Percentiles rank a stretch among this genome's conserved stretches.
Evolutionary conservation across 2,797 vertebrate genomes (phyloP).

Genomic region (Champsocephalus gunnari): DNA sequence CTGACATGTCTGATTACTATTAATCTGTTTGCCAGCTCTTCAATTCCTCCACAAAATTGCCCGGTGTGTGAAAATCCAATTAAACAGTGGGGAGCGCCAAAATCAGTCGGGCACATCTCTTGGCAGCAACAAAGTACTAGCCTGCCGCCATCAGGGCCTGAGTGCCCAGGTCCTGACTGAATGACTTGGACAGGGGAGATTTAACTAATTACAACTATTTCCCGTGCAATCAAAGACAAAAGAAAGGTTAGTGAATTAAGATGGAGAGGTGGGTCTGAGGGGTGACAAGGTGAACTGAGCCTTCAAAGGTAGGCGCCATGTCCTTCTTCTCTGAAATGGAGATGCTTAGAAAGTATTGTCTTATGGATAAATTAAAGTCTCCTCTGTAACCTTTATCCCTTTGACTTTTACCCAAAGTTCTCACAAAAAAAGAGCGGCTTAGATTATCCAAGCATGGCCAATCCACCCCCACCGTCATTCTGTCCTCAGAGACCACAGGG

Average conservation of each 20-base stretch:
- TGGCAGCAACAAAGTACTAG: slow-evolving; percentile 76
- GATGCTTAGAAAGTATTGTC: slow-evolving; percentile 79
- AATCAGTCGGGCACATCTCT: slow-evolving; percentile 88
- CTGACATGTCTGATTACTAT: slow-evolving; percentile 88
- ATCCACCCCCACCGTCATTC: slow-evolving; percentile 78
- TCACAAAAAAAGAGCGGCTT: slow-evolving; percentile 73
- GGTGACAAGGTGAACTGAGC: slow-evolving; percentile 47
- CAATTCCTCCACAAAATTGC: slow-evolving; percentile 85
- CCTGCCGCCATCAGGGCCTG: slow-evolving; percentile 75
- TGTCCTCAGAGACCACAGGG: slow-evolving; percentile 86
- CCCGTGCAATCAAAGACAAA: slow-evolving; percentile 80
- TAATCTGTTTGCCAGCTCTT: slow-evolving; percentile 73
- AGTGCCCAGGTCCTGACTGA: slow-evolving; percentile 70
- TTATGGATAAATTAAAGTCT: slow-evolving; percentile 72
- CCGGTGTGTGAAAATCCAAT: slow-evolving; percentile 94
- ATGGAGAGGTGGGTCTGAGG: slow-evolving; percentile 45
- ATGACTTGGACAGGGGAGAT: slow-evolving; percentile 78
- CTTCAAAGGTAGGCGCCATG: slow-evolving; percentile 79
- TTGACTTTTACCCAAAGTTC: slow-evolving; percentile 40
- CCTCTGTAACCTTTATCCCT: slow-evolving; percentile 38
- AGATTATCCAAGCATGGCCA: slow-evolving; percentile 88
- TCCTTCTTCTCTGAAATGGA: slow-evolving; percentile 80
- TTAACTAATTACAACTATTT: slow-evolving; percentile 88
- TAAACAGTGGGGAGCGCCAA: slow-evolving; percentile 85
- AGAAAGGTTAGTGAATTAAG: slow-evolving; percentile 67